Percentiles rank a stretch among this genome's conserved stretches.
Evolutionary conservation across 2,888 invertebrate genomes (phyloP).

Genomic region (Aphelenchoides bicaudatus): DNA sequence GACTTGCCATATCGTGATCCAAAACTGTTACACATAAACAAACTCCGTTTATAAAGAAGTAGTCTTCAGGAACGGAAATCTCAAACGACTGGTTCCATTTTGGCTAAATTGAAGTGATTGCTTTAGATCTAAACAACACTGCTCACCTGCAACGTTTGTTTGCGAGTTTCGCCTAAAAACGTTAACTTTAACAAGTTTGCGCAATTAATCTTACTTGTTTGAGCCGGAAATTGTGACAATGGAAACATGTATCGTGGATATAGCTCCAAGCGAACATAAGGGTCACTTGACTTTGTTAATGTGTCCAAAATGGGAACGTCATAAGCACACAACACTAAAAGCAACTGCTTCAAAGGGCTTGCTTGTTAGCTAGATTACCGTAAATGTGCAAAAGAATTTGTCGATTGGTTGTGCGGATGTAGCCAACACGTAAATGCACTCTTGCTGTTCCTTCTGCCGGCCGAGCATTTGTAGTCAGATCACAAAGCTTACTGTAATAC

Average conservation of each 20-base stretch:
- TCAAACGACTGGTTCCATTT: constrained; percentile 43
- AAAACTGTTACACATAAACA: constrained; percentile 46
- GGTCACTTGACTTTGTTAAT: constrained; percentile 39
- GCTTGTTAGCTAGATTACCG: constrained; percentile 17
- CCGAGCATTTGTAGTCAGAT: constrained; percentile 26
- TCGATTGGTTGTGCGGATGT: constrained; percentile 31
- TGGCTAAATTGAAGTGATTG: no score
- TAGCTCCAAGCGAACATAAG: constrained; percentile 51
- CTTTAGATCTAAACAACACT: no score
- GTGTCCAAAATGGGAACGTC: constrained; percentile 34
- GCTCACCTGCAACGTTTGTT: no score
- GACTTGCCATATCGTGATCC: constrained; percentile 44
- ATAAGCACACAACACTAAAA: constrained; percentile 34
- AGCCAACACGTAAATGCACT: constrained; percentile 27
- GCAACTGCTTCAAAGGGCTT: background rate
- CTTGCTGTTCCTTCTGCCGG: constrained; percentile 22
- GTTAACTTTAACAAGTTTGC: no score
- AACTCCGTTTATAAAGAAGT: constrained; percentile 48
- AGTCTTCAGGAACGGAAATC: constrained; percentile 42
- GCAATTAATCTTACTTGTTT: constrained; percentile 44
- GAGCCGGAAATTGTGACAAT: constrained; percentile 35
- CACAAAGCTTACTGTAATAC: constrained; percentile 33
- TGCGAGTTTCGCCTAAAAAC: no score
- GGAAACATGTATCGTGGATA: constrained; percentile 45
- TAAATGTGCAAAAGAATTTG: constrained; percentile 35